These are phyloP conservation scores for Arizona elegans DNA, from an alignment of 2,113 vertebrate species.

Conservation along the genomic window DNA sequence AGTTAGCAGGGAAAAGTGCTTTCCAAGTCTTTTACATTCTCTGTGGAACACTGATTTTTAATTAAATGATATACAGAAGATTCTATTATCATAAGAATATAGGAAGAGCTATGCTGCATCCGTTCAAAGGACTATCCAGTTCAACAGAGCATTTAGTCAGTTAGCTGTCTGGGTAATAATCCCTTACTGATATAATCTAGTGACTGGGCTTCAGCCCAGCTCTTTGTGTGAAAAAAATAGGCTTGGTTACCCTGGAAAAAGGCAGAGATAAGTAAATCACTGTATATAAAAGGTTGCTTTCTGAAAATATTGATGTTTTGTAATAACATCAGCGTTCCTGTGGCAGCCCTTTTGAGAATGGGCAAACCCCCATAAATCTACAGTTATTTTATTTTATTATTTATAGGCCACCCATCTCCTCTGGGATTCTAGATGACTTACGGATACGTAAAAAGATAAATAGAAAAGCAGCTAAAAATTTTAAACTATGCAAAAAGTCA, in stretches of 20 bases:
- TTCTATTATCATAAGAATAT: background rate
- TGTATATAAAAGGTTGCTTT: background rate
- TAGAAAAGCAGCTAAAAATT: background rate
- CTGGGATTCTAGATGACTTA: background rate
- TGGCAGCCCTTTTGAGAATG: conserved; percentile 15
- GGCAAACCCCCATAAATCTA: background rate
- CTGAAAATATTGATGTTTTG: background rate
- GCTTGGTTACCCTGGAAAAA: background rate
- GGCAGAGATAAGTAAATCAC: background rate
- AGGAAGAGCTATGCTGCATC: background rate
- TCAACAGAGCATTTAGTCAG: background rate
- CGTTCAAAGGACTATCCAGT: background rate
- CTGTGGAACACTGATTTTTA: background rate
- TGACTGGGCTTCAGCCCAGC: background rate
- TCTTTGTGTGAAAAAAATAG: background rate
- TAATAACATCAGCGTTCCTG: background rate
- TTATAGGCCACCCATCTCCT: background rate
- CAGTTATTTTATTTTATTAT: background rate
- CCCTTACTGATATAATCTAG: background rate
- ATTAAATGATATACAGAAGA: background rate
- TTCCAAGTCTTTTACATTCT: background rate
- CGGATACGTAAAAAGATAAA: background rate
- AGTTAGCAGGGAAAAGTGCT: background rate
- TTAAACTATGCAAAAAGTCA: background rate
- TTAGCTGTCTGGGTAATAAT: background rate